Evolutionary conservation across 2,888 invertebrate species (phyloP).

Genomic region (Teleogryllus oceanicus): DNA sequence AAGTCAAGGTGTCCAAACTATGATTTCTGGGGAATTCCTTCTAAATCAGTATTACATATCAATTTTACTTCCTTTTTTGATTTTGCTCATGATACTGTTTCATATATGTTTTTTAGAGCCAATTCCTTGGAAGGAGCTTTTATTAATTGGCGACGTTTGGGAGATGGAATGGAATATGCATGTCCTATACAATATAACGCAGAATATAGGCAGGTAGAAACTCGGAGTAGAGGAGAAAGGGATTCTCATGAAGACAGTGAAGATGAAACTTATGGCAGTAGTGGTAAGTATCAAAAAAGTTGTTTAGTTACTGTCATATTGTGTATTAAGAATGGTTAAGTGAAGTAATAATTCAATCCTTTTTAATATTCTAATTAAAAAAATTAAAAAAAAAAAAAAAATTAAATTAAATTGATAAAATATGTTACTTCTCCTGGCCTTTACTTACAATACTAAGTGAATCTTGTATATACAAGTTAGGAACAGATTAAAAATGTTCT

Average conservation of each 20-base stretch:
- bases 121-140: conserved; percentile 44
- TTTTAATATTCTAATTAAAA: no score
- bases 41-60: no score
- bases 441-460: background rate
- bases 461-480: background rate
- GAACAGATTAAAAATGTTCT: background rate
- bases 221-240: conserved; percentile 41
- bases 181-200: conserved; percentile 61
- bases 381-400: no score
- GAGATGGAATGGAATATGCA: conserved; percentile 52
- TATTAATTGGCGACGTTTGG: conserved; percentile 47
- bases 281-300: background rate
- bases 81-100: background rate
- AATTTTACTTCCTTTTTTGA: background rate
- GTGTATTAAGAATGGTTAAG: no score
- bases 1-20: no score
- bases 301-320: no score
- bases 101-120: conserved; percentile 12
- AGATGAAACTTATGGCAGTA: conserved; percentile 35
- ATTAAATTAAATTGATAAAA: no score
- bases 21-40: no score
- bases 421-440: no score
- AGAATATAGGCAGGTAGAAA: conserved; percentile 58
- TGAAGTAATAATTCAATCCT: no score
- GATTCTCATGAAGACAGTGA: conserved; percentile 45